Conservation (phyloP, 2,888 invertebrate species). For the Tipula helvola region DNA sequence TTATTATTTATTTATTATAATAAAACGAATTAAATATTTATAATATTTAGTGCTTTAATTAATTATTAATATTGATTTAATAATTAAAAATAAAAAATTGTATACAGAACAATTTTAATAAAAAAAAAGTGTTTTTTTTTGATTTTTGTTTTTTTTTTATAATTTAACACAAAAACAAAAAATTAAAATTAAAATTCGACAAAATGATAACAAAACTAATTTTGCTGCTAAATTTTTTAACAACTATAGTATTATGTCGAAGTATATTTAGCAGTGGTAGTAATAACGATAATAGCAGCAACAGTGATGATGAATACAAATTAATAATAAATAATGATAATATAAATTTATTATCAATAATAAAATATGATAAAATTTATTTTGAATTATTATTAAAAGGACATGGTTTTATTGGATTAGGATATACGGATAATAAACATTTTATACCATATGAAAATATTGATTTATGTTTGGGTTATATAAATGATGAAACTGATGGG, state of each 20-base stretch:
- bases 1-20: not conserved
- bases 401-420: conserved; percentile 7
- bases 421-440: not conserved
- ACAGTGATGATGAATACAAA: not conserved
- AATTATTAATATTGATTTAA: not conserved
- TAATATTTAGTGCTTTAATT: not conserved
- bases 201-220: not conserved
- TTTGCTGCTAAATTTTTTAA: not conserved
- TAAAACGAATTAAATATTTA: not conserved
- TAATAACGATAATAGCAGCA: not conserved
- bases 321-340: not conserved
- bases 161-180: not conserved
- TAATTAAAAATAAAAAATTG: not conserved
- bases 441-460: conserved; percentile 8
- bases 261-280: not conserved
- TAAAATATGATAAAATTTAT: conserved; percentile 8
- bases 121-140: not conserved
- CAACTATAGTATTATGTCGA: not conserved
- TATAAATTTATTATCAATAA: not conserved
- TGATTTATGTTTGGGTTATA: conserved; percentile 7
- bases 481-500: not conserved
- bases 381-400: conserved; percentile 7
- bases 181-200: not conserved
- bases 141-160: not conserved
- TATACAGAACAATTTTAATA: not conserved